phyloP scores from a whole-genome alignment of 2,888 invertebrate genomes.

The Lymantria monacha region DNA sequence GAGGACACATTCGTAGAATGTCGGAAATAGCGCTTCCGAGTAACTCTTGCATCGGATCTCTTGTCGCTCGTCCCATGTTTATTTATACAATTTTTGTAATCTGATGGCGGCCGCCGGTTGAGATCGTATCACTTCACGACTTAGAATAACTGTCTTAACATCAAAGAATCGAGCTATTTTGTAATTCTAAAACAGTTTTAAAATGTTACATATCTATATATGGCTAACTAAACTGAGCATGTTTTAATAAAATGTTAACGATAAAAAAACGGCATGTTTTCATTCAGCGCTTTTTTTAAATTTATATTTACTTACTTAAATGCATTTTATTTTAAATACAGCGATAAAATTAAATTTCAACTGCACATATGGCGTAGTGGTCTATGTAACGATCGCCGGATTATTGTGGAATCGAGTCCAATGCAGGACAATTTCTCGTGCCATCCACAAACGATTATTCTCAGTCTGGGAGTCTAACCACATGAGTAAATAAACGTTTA shows the following conservation, averaged over 20 bases:
- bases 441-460: too few relatives aligned
- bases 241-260: too few relatives aligned
- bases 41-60: slow-evolving; percentile 70
- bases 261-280: background rate
- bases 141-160: slow-evolving; percentile 34
- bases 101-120: slow-evolving; percentile 48
- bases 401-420: too few relatives aligned
- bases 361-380: too few relatives aligned
- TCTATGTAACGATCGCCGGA: too few relatives aligned
- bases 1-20: slow-evolving; percentile 64
- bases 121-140: slow-evolving; percentile 45
- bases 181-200: slow-evolving; percentile 9
- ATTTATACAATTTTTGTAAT: slow-evolving; percentile 44
- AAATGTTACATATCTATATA: background rate
- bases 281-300: background rate
- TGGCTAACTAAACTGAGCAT: background rate
- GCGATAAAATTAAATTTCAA: too few relatives aligned
- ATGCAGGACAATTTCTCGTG: too few relatives aligned
- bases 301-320: background rate
- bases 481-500: too few relatives aligned
- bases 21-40: slow-evolving; percentile 77
- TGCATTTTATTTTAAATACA: background rate
- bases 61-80: slow-evolving; percentile 51
- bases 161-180: slow-evolving; percentile 21
- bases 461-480: too few relatives aligned